Percentiles rank a stretch among this genome's conserved stretches.
phyloP scores from a whole-genome alignment of 1,140 invertebrate genomes.

The Nilaparvata lugens region DNA sequence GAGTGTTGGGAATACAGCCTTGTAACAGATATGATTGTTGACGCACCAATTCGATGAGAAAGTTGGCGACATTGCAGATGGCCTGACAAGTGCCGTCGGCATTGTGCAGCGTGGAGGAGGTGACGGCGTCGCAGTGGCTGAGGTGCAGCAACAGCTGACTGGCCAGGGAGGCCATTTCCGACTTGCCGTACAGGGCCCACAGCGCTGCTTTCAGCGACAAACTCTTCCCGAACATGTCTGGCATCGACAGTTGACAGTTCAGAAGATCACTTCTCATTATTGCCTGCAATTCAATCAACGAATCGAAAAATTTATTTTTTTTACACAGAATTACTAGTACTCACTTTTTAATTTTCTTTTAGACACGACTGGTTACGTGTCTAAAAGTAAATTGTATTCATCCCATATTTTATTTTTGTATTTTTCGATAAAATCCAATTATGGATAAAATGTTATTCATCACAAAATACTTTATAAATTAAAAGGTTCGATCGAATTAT shows the following conservation, averaged over 20 bases:
- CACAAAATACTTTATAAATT: no score
- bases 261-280: slow-evolving; percentile 74
- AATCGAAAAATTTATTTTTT: no score
- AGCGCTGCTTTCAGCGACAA: slow-evolving; percentile 70
- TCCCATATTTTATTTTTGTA: no score
- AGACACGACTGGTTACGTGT: no score
- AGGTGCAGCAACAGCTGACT: slow-evolving; percentile 68
- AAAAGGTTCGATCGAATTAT: no score
- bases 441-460: no score
- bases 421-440: no score
- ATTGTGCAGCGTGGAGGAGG: slow-evolving; percentile 46
- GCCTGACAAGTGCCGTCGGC: slow-evolving; percentile 59
- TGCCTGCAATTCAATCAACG: slow-evolving; percentile 46
- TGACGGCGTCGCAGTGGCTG: slow-evolving; percentile 48
- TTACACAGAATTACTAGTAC: no score
- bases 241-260: slow-evolving; percentile 74
- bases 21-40: no score
- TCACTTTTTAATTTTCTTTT: no score
- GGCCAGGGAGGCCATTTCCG: slow-evolving; percentile 66
- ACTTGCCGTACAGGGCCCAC: slow-evolving; percentile 80
- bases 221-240: slow-evolving; percentile 67
- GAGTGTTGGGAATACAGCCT: background rate
- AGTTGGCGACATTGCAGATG: slow-evolving; percentile 56
- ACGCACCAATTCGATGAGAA: slow-evolving; percentile 44
- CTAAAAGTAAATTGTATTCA: no score